Conservation (phyloP, 2,797 vertebrate species). For the Tiaroga cobitis region DNA sequence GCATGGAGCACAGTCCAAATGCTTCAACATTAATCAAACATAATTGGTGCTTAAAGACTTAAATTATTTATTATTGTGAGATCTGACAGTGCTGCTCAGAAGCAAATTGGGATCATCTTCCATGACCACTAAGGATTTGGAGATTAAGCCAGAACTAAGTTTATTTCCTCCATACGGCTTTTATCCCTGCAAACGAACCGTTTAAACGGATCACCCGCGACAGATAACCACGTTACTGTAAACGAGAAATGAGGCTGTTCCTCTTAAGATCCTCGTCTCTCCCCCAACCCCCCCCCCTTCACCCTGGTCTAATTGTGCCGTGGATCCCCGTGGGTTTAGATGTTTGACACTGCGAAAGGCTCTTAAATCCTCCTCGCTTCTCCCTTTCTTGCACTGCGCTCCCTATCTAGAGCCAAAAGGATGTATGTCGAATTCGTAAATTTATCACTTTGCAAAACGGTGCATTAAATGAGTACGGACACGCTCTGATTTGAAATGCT, state of each 20-base stretch:
- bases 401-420: slow-evolving; percentile 78
- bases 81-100: slow-evolving; percentile 84
- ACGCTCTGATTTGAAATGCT: slow-evolving; percentile 85
- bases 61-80: slow-evolving; percentile 87
- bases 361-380: slow-evolving; percentile 82
- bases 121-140: slow-evolving; percentile 87
- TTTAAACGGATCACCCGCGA: slow-evolving; percentile 86
- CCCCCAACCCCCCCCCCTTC: slow-evolving; percentile 60
- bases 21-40: slow-evolving; percentile 83
- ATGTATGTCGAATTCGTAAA: slow-evolving; percentile 87
- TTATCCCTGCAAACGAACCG: slow-evolving; percentile 85
- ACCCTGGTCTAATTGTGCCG: slow-evolving; percentile 81
- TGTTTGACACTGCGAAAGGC: slow-evolving; percentile 85
- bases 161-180: slow-evolving; percentile 85
- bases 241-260: slow-evolving; percentile 78
- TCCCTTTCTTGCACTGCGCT: slow-evolving; percentile 74
- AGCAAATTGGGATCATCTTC: slow-evolving; percentile 88
- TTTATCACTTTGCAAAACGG: slow-evolving; percentile 85
- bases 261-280: slow-evolving; percentile 74
- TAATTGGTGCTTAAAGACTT: slow-evolving; percentile 86
- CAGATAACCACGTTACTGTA: slow-evolving; percentile 85
- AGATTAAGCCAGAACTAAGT: slow-evolving; percentile 88
- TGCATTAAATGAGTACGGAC: slow-evolving; percentile 85
- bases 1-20: slow-evolving; percentile 71
- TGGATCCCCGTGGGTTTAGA: slow-evolving; percentile 85